Evolutionary conservation across 2,888 invertebrate genomes (phyloP).

Genomic region (Orchestes rusci): DNA sequence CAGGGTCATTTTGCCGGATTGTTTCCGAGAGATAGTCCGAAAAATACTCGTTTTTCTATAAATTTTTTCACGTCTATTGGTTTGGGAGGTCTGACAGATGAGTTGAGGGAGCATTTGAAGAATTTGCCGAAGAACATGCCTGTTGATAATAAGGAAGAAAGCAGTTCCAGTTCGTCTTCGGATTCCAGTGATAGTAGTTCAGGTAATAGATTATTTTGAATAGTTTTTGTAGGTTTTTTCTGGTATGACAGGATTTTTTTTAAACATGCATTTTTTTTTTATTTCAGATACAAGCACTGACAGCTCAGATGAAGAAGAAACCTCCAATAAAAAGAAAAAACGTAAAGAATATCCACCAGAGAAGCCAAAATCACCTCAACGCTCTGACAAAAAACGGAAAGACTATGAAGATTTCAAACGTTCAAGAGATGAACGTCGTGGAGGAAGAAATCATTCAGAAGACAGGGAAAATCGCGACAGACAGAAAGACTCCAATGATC

Average conservation of each 20-base stretch:
- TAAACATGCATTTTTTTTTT: too few species aligned
- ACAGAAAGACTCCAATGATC: neutral
- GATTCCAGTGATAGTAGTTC: slow-evolving; percentile 8
- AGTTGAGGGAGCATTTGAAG: slow-evolving; percentile 42
- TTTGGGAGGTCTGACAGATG: slow-evolving; percentile 92
- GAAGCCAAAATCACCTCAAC: too few species aligned
- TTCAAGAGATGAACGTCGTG: neutral
- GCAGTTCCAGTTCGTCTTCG: slow-evolving; percentile 12
- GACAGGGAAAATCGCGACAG: neutral
- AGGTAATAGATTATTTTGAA: too few species aligned
- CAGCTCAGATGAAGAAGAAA: neutral
- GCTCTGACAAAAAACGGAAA: too few species aligned
- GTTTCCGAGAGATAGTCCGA: slow-evolving; percentile 92
- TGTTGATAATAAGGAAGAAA: slow-evolving; percentile 19
- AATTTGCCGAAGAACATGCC: slow-evolving; percentile 31
- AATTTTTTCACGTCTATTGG: slow-evolving; percentile 98
- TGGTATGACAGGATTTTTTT: too few species aligned
- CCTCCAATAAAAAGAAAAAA: neutral
- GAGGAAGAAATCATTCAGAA: neutral
- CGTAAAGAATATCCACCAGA: neutral
- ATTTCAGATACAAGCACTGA: too few species aligned
- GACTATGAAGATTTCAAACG: too few species aligned
- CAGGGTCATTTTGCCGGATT: slow-evolving; percentile 82
- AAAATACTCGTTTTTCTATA: slow-evolving; percentile 94
- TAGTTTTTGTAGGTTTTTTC: too few species aligned